Percentiles rank a stretch among this genome's conserved stretches.
Evolutionary conservation across 2,888 invertebrate genomes (phyloP).

Genomic region (Dastarcus helophoroides): DNA sequence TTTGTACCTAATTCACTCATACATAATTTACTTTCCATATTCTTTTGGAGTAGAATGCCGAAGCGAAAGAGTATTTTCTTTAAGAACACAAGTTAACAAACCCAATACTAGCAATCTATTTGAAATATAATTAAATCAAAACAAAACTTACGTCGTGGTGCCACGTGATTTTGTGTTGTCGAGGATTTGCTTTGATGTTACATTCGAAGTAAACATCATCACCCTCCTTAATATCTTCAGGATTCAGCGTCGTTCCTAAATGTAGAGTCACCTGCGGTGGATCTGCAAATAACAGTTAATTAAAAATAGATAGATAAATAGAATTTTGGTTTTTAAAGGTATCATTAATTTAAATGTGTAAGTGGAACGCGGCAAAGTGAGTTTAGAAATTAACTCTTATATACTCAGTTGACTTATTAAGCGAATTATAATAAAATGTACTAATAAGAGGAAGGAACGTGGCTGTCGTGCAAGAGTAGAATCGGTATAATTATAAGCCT

Average conservation of each 20-base stretch:
- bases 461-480: too few relatives aligned
- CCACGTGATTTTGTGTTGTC: constrained; percentile 66
- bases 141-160: constrained; percentile 58
- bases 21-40: too few relatives aligned
- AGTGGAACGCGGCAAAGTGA: background rate
- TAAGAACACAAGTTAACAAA: too few relatives aligned
- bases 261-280: constrained; percentile 60
- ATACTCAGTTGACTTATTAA: background rate
- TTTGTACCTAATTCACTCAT: too few relatives aligned
- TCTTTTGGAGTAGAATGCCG: too few relatives aligned
- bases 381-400: background rate
- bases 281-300: constrained; percentile 42
- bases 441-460: constrained; percentile 2
- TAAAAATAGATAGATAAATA: constrained; percentile 2
- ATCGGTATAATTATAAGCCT: too few relatives aligned
- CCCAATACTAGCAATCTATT: too few relatives aligned
- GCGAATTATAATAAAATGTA: background rate
- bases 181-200: constrained; percentile 64
- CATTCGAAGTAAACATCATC: constrained; percentile 75
- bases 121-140: background rate
- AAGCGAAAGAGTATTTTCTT: too few relatives aligned
- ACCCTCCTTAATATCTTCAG: constrained; percentile 67
- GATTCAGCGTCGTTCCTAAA: constrained; percentile 61
- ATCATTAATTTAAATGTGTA: constrained; percentile 1
- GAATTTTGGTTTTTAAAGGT: too few relatives aligned